These are phyloP conservation scores for Stictonetta naevosa DNA, from an alignment of 2,113 vertebrate genomes.

Conservation along the genomic window DNA sequence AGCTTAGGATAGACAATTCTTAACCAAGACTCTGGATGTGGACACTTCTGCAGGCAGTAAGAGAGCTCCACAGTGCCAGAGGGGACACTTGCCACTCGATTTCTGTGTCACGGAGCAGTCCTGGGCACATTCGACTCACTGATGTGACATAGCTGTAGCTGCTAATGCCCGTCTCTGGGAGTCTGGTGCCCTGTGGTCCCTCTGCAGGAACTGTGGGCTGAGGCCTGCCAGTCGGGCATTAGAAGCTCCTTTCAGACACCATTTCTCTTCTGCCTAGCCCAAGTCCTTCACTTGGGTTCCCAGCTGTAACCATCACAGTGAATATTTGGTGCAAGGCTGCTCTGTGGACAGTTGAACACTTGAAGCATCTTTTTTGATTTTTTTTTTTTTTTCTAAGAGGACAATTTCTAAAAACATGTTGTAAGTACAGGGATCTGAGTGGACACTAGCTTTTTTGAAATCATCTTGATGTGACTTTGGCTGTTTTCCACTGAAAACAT, in stretches of 20 bases:
- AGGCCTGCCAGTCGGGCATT: neutral
- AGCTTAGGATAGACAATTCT: too few relatives aligned
- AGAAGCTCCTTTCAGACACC: neutral
- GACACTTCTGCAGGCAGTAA: too few relatives aligned
- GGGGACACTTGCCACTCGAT: too few relatives aligned
- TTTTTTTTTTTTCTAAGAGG: neutral
- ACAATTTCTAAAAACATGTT: neutral
- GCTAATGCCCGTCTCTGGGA: too few relatives aligned
- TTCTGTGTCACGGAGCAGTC: neutral
- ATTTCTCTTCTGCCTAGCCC: neutral
- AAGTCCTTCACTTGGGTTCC: neutral
- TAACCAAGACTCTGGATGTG: too few relatives aligned
- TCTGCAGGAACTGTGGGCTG: neutral
- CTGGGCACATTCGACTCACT: neutral
- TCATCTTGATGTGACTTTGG: neutral
- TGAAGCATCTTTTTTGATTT: neutral
- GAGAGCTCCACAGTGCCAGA: too few relatives aligned
- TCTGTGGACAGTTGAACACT: neutral
- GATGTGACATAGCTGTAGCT: neutral
- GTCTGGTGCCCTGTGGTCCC: neutral
- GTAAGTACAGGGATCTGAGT: neutral
- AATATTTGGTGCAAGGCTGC: neutral
- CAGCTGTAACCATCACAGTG: rapidly evolving
- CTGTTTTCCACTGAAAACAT: neutral
- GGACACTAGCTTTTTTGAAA: neutral